phyloP scores from a whole-genome alignment of 2,888 invertebrate species.

The Candidula unifasciata region DNA sequence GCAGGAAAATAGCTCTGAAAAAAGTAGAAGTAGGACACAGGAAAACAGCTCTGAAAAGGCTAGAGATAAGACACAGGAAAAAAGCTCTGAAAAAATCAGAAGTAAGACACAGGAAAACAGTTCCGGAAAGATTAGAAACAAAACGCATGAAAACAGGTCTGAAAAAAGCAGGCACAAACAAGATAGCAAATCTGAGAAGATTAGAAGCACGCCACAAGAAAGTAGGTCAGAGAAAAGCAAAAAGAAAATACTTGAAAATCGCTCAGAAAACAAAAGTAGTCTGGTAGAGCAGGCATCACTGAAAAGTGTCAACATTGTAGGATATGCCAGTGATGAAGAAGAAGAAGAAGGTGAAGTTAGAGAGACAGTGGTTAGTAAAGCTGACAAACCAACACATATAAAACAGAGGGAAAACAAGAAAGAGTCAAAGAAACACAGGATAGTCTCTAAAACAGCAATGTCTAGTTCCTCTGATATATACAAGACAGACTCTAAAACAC shows the following conservation, averaged over 20 bases:
- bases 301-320: conserved; percentile 41
- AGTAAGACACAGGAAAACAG: no score
- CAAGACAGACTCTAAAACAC: conserved; percentile 5
- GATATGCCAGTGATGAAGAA: conserved; percentile 45
- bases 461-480: neutral
- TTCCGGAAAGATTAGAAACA: no score
- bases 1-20: neutral
- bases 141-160: no score
- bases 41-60: conserved; percentile 11
- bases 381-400: conserved; percentile 5
- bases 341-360: conserved; percentile 41
- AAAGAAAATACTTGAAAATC: neutral
- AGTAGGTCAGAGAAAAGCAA: neutral
- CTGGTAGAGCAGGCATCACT: neutral
- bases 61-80: neutral
- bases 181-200: no score
- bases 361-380: conserved; percentile 36
- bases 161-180: conserved; percentile 1
- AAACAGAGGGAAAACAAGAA: conserved; percentile 41
- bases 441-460: conserved; percentile 8
- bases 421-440: conserved; percentile 36
- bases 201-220: no score
- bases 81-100: neutral
- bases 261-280: neutral
- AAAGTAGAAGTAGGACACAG: neutral